Percentiles rank a stretch among this genome's conserved stretches.
phyloP scores from a whole-genome alignment of 2,113 vertebrate genomes.

The Leptosomus discolor region DNA sequence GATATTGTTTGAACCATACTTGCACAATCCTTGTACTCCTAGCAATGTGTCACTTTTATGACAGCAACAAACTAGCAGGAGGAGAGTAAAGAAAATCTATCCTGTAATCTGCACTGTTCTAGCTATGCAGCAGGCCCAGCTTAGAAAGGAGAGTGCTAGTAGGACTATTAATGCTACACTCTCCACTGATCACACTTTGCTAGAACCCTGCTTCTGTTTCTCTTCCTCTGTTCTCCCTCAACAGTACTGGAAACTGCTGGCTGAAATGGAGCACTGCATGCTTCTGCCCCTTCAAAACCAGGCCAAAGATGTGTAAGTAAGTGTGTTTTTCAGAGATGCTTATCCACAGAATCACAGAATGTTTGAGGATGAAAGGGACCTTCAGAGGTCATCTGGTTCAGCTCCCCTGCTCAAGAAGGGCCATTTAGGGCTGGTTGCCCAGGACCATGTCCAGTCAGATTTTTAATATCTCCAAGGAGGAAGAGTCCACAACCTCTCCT shows the following conservation, averaged over 20 bases:
- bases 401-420: not conserved
- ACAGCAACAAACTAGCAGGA: not conserved
- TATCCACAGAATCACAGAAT: not conserved
- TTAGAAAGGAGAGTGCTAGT: not conserved
- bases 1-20: not conserved
- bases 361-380: not conserved
- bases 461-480: not conserved
- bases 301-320: not conserved
- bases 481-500: not conserved
- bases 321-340: not conserved
- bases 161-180: not conserved
- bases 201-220: not conserved
- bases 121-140: not conserved
- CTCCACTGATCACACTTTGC: not conserved
- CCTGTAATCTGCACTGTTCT: not conserved
- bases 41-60: not conserved
- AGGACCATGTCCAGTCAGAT: not conserved
- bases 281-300: not conserved
- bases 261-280: not conserved
- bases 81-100: not conserved
- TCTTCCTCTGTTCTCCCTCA: not conserved
- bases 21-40: not conserved
- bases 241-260: not conserved
- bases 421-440: not conserved
- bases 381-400: not conserved